These are phyloP conservation scores for Muscicapa comitata DNA, from an alignment of 2,797 vertebrate genomes.

Conservation along the genomic window DNA sequence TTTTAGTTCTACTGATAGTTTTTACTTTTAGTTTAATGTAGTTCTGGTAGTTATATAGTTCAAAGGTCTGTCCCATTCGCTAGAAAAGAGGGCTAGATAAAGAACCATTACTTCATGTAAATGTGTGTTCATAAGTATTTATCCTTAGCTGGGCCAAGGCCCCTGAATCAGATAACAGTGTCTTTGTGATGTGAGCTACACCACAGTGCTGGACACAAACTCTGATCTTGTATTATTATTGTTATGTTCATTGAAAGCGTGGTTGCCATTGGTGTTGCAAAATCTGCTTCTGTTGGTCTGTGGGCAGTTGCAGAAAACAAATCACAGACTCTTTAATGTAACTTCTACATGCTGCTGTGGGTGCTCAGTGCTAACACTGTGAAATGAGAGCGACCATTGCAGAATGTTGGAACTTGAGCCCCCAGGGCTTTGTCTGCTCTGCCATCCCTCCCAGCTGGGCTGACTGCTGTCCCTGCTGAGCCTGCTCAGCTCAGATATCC, in stretches of 20 bases:
- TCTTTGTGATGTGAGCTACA: not conserved
- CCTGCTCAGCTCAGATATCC: not conserved
- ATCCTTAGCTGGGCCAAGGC: not conserved
- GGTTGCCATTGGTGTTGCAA: not conserved
- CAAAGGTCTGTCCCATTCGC: not conserved
- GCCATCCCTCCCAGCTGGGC: not conserved
- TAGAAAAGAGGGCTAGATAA: not conserved
- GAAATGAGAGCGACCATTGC: not conserved
- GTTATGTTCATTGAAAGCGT: not conserved
- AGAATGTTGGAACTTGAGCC: not conserved
- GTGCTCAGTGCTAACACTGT: not conserved
- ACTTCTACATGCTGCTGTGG: rapidly evolving
- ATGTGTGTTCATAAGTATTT: not conserved
- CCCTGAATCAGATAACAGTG: not conserved
- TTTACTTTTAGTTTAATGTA: not conserved
- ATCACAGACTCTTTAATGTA: rapidly evolving
- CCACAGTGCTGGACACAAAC: not conserved
- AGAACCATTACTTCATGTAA: not conserved
- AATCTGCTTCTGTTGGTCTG: not conserved
- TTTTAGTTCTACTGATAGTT: not conserved
- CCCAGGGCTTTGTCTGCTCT: not conserved
- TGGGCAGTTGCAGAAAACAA: not conserved
- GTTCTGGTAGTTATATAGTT: not conserved
- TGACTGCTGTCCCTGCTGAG: not conserved
- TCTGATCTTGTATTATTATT: not conserved